phyloP scores from a whole-genome alignment of 2,888 invertebrate genomes.

The Fabriciana adippe region DNA sequence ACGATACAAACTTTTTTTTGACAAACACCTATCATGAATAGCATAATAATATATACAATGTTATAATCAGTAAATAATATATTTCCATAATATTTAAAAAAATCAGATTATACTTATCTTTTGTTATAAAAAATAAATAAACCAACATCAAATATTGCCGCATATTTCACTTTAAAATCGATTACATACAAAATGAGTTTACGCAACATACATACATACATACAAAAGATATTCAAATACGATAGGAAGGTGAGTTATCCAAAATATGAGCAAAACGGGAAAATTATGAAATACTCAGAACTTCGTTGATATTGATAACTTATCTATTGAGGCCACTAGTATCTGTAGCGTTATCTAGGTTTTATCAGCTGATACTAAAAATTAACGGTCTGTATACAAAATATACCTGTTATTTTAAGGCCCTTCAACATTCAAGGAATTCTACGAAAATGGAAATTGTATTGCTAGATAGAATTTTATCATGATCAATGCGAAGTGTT shows the following conservation, averaged over 20 bases:
- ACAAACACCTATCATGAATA: too few species aligned
- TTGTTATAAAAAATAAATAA: too few species aligned
- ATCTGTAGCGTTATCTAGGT: slow-evolving; percentile 62
- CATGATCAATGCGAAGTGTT: not conserved
- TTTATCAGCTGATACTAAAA: slow-evolving; percentile 51
- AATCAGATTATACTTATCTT: too few species aligned
- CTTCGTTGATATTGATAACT: slow-evolving; percentile 40
- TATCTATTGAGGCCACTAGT: slow-evolving; percentile 64
- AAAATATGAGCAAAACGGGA: slow-evolving; percentile 25
- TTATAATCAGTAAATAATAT: too few species aligned
- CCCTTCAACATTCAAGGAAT: not conserved
- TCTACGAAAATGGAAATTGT: not conserved
- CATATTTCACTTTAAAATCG: not conserved
- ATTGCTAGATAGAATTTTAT: not conserved
- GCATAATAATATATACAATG: too few species aligned
- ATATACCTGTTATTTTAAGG: slow-evolving; percentile 11
- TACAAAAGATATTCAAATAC: not conserved
- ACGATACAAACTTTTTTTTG: too few species aligned
- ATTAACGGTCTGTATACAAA: slow-evolving; percentile 24
- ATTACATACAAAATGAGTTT: slow-evolving; percentile 7
- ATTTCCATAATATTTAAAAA: too few species aligned
- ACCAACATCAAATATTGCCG: too few species aligned
- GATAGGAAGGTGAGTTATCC: not conserved
- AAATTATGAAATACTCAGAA: slow-evolving; percentile 44
- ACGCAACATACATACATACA: not conserved